Conservation (phyloP, 2,888 invertebrate genomes). For the Catonia carolina region DNA sequence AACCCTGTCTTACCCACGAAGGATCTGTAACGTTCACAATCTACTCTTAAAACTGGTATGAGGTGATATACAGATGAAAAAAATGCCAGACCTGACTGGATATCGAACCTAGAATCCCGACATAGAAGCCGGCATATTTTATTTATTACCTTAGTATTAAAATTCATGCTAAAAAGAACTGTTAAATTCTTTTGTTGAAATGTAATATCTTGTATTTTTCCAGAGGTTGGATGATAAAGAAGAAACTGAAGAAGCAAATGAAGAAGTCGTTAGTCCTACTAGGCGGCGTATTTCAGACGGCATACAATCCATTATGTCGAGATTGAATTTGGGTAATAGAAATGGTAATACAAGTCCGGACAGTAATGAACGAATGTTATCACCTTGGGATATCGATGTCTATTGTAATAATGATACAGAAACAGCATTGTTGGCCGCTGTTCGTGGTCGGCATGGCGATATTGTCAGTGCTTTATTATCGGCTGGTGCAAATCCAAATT, state of each 20-base stretch:
- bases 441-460: slow-evolving; percentile 65
- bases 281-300: slow-evolving; percentile 76
- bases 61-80: no score
- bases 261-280: slow-evolving; percentile 43
- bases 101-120: no score
- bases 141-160: no score
- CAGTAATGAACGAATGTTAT: slow-evolving; percentile 47
- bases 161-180: no score
- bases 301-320: slow-evolving; percentile 81
- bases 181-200: no score
- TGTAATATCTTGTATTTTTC: no score
- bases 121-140: no score
- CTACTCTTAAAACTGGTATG: no score
- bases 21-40: no score
- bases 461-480: slow-evolving; percentile 62
- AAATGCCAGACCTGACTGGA: no score
- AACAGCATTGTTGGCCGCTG: slow-evolving; percentile 76
- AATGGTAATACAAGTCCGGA: slow-evolving; percentile 24
- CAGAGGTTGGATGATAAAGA: neutral
- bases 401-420: slow-evolving; percentile 70
- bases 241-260: slow-evolving; percentile 1
- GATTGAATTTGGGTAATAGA: slow-evolving; percentile 55
- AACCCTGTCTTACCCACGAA: no score
- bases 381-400: slow-evolving; percentile 66
- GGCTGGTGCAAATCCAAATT: slow-evolving; percentile 76